Percentiles rank a stretch among this genome's conserved stretches.
phyloP scores from a whole-genome alignment of 2,113 vertebrate species.

The Eptesicus fuscus region DNA sequence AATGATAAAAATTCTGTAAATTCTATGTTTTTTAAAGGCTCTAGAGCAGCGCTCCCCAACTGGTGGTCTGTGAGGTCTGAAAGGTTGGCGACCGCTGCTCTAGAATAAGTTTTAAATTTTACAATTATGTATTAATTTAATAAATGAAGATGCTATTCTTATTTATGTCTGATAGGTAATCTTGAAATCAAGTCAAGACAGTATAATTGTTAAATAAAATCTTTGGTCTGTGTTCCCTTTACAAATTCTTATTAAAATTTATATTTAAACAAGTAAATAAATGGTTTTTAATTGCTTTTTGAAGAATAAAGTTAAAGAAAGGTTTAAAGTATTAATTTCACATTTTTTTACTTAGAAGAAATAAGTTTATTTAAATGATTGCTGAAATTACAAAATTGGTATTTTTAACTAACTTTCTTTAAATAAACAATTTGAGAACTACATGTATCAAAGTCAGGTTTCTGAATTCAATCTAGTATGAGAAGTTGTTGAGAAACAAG shows the following conservation, averaged over 20 bases:
- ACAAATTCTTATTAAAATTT: slow-evolving; percentile 9
- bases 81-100: too few species aligned
- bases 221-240: background rate
- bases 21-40: background rate
- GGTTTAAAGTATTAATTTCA: background rate
- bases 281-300: slow-evolving; percentile 7
- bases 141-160: background rate
- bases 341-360: background rate
- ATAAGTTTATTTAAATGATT: background rate
- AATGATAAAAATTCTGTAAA: background rate
- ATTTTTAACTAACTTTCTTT: background rate
- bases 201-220: background rate
- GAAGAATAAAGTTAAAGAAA: background rate
- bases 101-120: background rate
- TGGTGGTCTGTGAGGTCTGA: too few species aligned
- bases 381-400: background rate
- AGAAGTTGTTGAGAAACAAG: background rate
- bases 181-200: background rate
- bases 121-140: background rate
- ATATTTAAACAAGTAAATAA: background rate
- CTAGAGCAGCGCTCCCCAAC: background rate
- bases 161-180: background rate
- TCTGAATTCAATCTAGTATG: slow-evolving; percentile 21
- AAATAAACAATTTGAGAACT: background rate
- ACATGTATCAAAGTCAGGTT: background rate